Base-by-base conservation (phyloP, 2,888 invertebrate genomes). In the Plagodis dolabraria region DNA sequence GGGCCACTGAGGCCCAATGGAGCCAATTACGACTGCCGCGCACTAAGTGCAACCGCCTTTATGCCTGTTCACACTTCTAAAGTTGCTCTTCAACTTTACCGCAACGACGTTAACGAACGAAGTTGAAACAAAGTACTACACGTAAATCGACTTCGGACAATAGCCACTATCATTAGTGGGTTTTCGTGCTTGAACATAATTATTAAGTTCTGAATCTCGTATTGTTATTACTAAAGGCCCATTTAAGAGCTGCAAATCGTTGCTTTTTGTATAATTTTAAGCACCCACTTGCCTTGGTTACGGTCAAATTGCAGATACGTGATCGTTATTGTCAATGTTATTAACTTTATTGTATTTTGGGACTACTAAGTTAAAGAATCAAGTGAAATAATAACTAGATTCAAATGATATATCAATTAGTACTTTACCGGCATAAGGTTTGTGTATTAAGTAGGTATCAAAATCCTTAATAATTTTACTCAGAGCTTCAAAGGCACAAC, bases 1-100 rank as follows among this genome's bases (percentile, higher is more conserved):
- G 85, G 80, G 79, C 79, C 80, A 77, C 67, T 87, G 86, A 79
- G 68, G 76, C 71, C 76, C 76, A 88, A 88, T 83, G 74, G 79
- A 81, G 73, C 80, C 85, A 86, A 87, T 88, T 88, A 69, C 65
- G 69, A 64, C 71, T 70, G 61, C 63, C 65, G 65, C 68, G 61
- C 68, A 69, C 65, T 72, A 65, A 67, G 65, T 66, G 73, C 68
- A 68, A 42, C 53, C 38, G 38, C 11, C 56, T 52, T 61, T 53
- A 59, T 60, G 59, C 53, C 60, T 58, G 67, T 67, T 57, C 63
- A 62, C 64, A 57, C 45, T 64, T 51, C 57, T 64, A 60, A 40
- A 9, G 11, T 68, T 68, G 63, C 65, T 63, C 48, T 43, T 47
- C 45, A 52, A 33, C 38, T 38, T 46, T 5, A 0, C 45, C 42